These are phyloP conservation scores for Trachelus tabidus DNA, from an alignment of 2,888 invertebrate genomes.

Conservation along the genomic window DNA sequence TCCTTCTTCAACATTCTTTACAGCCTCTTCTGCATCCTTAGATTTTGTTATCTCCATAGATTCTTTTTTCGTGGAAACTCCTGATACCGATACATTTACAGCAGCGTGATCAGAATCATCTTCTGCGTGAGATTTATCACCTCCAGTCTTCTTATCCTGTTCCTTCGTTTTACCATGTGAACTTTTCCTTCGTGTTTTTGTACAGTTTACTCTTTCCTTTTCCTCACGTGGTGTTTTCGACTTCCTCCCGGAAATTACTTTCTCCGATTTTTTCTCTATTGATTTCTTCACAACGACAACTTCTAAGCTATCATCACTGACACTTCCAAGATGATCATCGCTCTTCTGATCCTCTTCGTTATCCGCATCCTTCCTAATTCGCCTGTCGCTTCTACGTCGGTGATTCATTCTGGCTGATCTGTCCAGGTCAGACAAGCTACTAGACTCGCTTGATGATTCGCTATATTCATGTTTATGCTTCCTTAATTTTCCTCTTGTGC, in stretches of 20 bases:
- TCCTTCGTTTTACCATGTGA: constrained; percentile 68
- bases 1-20: constrained; percentile 30
- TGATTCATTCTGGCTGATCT: not conserved
- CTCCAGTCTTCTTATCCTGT: constrained; percentile 46
- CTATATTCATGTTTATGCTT: constrained; percentile 66
- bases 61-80: constrained; percentile 53
- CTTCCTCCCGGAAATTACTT: constrained; percentile 49
- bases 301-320: constrained; percentile 61
- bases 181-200: constrained; percentile 32
- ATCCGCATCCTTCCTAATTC: constrained; percentile 35
- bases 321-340: constrained; percentile 39
- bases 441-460: constrained; percentile 67
- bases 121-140: not conserved
- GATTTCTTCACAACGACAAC: constrained; percentile 54
- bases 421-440: constrained; percentile 40
- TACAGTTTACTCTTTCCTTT: constrained; percentile 31
- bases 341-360: constrained; percentile 42
- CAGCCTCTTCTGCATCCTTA: constrained; percentile 9
- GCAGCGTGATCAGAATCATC: not conserved
- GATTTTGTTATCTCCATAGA: constrained; percentile 33
- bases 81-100: constrained; percentile 33
- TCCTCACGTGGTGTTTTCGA: constrained; percentile 35
- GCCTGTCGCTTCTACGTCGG: constrained; percentile 40
- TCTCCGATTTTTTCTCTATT: constrained; percentile 54
- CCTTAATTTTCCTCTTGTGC: constrained; percentile 46